A percentile compares a stretch with the other conserved stretches of the same genome.
Evolutionary conservation across 2,113 vertebrate genomes (phyloP).

Genomic region (Mustela lutreola): DNA sequence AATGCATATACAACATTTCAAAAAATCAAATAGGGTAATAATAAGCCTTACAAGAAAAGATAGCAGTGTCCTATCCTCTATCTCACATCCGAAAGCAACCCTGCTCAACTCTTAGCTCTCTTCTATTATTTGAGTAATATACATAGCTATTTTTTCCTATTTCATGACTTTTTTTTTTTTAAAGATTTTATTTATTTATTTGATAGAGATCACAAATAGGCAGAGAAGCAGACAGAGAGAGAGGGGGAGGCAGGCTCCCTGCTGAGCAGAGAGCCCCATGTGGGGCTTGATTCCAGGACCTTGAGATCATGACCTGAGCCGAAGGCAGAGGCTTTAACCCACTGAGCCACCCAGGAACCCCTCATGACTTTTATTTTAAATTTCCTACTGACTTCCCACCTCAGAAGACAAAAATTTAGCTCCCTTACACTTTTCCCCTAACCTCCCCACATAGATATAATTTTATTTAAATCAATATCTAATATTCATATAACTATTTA

Average conservation of each 20-base stretch:
- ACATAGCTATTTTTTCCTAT: neutral
- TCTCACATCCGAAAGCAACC: neutral
- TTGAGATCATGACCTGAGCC: no score
- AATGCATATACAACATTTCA: neutral
- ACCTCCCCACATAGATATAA: neutral
- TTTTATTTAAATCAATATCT: slow-evolving; percentile 12
- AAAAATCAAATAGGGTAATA: slow-evolving; percentile 44
- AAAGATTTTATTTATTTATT: neutral
- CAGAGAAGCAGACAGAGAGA: no score
- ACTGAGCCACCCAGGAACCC: no score
- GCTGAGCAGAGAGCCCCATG: no score
- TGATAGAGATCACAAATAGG: no score
- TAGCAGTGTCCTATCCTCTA: neutral
- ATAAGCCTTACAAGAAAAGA: neutral
- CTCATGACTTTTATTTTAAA: neutral
- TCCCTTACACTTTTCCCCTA: neutral
- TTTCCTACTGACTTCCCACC: slow-evolving; percentile 33
- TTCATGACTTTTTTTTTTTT: neutral
- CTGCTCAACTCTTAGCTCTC: neutral
- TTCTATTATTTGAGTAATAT: neutral
- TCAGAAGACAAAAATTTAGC: slow-evolving; percentile 30
- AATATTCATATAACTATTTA: neutral
- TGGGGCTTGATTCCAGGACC: no score
- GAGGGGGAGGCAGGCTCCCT: no score
- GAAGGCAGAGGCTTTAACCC: no score